Base-by-base conservation (phyloP, 2,797 vertebrate genomes). In the Typhlichthys eigenmanni region DNA sequence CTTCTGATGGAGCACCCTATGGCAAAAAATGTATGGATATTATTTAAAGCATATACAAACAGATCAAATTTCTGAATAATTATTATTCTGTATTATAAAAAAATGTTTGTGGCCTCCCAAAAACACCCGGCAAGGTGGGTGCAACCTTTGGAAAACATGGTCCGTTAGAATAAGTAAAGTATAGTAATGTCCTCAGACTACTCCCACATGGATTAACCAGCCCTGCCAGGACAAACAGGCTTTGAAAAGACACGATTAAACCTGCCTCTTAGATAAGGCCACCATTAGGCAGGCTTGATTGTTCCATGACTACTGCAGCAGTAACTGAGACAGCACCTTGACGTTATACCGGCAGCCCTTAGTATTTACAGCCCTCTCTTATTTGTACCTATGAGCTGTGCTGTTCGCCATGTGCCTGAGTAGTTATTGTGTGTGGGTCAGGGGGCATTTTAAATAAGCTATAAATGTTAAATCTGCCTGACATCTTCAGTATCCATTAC, bases 401-500 rank as follows among this genome's bases (percentile, higher is more conserved):
- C 78, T 62, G 66, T 29, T 29, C 24, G 24, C 24, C 24, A 29
- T 29, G 24, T 29, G 24, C 24, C 24, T 29, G 66, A 72, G 45
- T 69, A 63, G 52, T 71, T 62, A 79, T 82, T 84, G 73, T 81
- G 65, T 76, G 66, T 50, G 75, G 84, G 82, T 88, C 84, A 83
- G 66, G 80, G 79, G 85, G 78, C 59, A 46, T 80, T 89, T 85
- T 76, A 81, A 89, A 87, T 84, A 85, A 87, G 81, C 83, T 85
- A 74, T 87, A 85, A 81, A 88, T 83, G 89, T 88, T 88, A 87
- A 87, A 90, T 87, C 79, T 88, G 84, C 78, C 84, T 81, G 87
- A 89, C 82, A 82, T 88, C 81, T 90, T 88, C 83, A 86, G 85
- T 91, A 85, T 92, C 87, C 76, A 78, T 89, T 88, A 88, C 89